Percentiles rank a stretch among this genome's conserved stretches.
phyloP scores from a whole-genome alignment of 1,140 invertebrate genomes.

The Neotoxoptera formosana region DNA sequence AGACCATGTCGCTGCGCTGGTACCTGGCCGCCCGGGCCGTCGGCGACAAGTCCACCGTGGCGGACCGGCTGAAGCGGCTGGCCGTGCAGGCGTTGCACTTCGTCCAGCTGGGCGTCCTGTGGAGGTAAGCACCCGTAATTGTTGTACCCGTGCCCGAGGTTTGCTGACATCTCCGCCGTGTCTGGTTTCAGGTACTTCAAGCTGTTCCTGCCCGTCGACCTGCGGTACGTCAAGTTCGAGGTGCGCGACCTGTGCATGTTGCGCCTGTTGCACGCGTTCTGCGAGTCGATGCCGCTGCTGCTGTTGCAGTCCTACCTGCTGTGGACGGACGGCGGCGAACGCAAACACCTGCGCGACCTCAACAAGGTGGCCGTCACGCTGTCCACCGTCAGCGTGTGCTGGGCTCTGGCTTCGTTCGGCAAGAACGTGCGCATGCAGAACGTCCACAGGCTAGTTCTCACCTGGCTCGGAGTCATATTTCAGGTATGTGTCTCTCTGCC shows the following conservation, averaged over 20 bases:
- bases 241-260: constrained; percentile 78
- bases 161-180: background rate
- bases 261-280: constrained; percentile 84
- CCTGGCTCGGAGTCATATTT: constrained; percentile 88
- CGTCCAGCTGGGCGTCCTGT: constrained; percentile 83
- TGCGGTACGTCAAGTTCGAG: constrained; percentile 83
- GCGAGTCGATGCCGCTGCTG: constrained; percentile 86
- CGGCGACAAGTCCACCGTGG: constrained; percentile 34
- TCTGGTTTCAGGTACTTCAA: constrained; percentile 74
- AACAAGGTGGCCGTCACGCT: constrained; percentile 82
- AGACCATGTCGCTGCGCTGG: constrained; percentile 66
- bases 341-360: constrained; percentile 74
- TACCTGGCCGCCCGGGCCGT: constrained; percentile 61
- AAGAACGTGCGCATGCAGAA: constrained; percentile 84
- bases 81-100: constrained; percentile 75
- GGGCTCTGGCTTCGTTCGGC: constrained; percentile 89
- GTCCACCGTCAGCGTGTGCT: constrained; percentile 85
- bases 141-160: background rate
- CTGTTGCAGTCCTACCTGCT: constrained; percentile 83
- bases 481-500: constrained; percentile 65
- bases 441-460: constrained; percentile 82
- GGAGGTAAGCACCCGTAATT: constrained; percentile 64
- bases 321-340: constrained; percentile 61
- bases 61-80: constrained; percentile 21
- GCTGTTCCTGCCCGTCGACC: constrained; percentile 85